phyloP scores from a whole-genome alignment of 2,797 vertebrate species.

The Schizopygopsis pylzovi region DNA sequence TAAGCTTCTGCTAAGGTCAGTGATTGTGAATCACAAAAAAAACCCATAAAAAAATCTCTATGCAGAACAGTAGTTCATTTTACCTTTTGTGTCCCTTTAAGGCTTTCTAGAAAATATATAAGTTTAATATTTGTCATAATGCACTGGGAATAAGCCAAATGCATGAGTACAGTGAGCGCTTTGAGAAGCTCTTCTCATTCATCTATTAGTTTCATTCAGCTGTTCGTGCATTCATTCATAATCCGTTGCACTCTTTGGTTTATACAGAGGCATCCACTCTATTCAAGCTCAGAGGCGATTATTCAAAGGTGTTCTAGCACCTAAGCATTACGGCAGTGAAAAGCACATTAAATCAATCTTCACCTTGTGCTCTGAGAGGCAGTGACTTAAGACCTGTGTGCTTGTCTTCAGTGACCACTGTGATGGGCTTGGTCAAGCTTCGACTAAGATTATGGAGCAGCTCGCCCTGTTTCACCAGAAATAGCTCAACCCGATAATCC shows the following conservation, averaged over 20 bases:
- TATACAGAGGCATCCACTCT: conserved; percentile 70
- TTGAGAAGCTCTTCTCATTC: conserved; percentile 18
- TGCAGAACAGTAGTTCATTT: neutral
- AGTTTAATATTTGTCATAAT: neutral
- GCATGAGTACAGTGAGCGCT: neutral
- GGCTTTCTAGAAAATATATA: neutral
- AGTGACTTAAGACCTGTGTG: conserved; percentile 24
- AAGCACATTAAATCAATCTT: conserved; percentile 68
- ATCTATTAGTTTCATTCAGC: conserved; percentile 44
- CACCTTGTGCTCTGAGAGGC: conserved; percentile 31
- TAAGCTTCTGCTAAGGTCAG: conserved; percentile 24
- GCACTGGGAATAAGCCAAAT: conserved; percentile 10
- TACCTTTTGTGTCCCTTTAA: neutral
- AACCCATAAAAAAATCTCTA: neutral
- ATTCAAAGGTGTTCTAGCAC: conserved; percentile 64
- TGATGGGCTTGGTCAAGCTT: conserved; percentile 48
- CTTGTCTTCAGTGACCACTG: conserved; percentile 32
- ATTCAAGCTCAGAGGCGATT: conserved; percentile 68
- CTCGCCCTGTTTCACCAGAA: conserved; percentile 59
- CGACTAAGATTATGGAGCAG: conserved; percentile 63
- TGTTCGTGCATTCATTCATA: conserved; percentile 56
- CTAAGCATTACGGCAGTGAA: conserved; percentile 62
- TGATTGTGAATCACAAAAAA: conserved; percentile 15
- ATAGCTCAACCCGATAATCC: conserved; percentile 68
- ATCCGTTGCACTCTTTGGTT: conserved; percentile 63